Evolutionary conservation across 1,140 invertebrate genomes (phyloP), one percentile per base, ranked within the genome.

Genomic region (Dreissena polymorpha): DNA sequence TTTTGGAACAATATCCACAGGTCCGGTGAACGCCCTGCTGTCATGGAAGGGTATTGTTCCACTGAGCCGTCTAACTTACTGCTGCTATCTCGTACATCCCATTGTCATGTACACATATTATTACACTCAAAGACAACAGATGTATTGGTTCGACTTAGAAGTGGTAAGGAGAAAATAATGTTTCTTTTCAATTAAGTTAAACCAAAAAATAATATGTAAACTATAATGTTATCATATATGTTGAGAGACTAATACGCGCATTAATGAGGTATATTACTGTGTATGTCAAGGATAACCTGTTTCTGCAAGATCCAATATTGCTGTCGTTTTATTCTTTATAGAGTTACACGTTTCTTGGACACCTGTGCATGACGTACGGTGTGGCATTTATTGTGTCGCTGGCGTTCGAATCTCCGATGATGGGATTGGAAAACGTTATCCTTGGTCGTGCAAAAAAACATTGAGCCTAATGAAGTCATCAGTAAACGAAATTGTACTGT

Each of bases 1-100:
- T n/a, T n/a, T n/a, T n/a, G n/a, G n/a, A n/a, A n/a, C n/a, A n/a
- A n/a, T 60, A 65, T 8, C 67, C 88, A 63, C 88, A 95, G 95
- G 95, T 83, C 90, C 93, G 55, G 95, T 96, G 51, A 95, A 95
- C 68, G 95, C 94, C 0, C 92, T 97, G 23, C 93, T 98, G 23
- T 97, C 96, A 0, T 96, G 96, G 90, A 94, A 95, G 57, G 94
- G 96, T 0, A 94, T 97, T 67, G 94, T 97, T 86, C 97, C 97
- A 0, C 93, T 98, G 18, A 96, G 96, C 86, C 94, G 97, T 71
- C 94, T 98, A 29, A 97, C 97, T 2, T 98, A 97, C 92, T 97
- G 96, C 91, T 96, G 97, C 10, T 98, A 98, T 91, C 94, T 98
- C 50, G 95, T 98, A 18, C 97, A 98, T 93, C 90, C 92, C 13